Conservation (phyloP, 2,797 vertebrate species). For the Sardinella longiceps region DNA sequence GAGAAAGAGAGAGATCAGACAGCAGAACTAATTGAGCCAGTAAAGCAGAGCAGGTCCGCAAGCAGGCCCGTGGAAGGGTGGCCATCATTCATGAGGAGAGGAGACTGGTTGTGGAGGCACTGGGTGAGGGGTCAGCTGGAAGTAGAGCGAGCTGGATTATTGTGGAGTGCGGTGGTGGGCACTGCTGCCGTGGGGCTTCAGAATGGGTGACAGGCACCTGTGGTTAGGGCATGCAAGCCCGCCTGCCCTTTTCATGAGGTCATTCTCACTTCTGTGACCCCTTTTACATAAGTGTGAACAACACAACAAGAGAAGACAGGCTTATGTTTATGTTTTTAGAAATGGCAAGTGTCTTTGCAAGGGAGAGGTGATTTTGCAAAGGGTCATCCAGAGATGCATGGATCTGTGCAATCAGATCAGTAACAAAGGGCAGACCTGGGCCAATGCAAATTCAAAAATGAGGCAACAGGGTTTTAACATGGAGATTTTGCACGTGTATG, state of each 20-base stretch:
- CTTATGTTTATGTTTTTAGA: neutral
- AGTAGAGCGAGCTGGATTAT: neutral
- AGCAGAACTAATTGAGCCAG: neutral
- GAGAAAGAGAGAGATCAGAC: neutral
- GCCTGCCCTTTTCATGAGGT: neutral
- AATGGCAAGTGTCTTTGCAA: too few species aligned
- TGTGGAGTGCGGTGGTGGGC: too few species aligned
- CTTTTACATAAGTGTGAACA: neutral
- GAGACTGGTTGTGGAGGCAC: neutral
- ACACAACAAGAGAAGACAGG: neutral
- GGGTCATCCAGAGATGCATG: neutral
- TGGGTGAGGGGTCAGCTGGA: neutral
- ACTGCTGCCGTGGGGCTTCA: neutral
- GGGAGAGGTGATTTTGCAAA: neutral
- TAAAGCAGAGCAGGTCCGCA: neutral
- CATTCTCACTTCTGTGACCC: neutral
- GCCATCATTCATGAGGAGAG: neutral
- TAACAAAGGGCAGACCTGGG: neutral
- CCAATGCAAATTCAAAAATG: neutral
- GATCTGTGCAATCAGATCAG: neutral
- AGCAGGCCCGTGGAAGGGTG: neutral
- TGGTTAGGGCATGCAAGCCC: neutral
- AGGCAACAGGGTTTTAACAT: conserved; percentile 18
- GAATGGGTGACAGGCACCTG: neutral
- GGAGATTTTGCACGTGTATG: neutral